Base-by-base conservation (phyloP, 2,797 vertebrate genomes). In the Eutrigla gurnardus region DNA sequence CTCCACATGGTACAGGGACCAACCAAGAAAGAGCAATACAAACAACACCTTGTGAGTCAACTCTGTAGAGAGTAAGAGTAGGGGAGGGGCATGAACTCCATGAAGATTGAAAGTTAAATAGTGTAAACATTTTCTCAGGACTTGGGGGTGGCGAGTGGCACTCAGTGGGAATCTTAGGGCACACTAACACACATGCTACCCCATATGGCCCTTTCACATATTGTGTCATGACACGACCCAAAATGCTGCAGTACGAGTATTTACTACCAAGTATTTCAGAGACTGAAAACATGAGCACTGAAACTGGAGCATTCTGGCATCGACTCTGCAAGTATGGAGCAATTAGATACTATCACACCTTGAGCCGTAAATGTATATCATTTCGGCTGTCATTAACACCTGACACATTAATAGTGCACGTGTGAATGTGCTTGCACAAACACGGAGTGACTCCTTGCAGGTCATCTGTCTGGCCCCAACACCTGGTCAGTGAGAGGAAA, bases 51-150 rank as follows among this genome's bases (percentile, higher is more conserved):
- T 70, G 33, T 83, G 92, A 86, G 82, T 91, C 88, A 86, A 83
- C 80, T 90, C 90, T 81, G 86, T 46, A 37, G 71, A 49, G 63
- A 52, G 36, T 12, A 40, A n/a, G 9, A 52, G 49, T 74, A 63
- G 58, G 50, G 37, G 46, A 77, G 65, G 45, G 45, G 17, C 61
- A 55, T 54, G 35, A 81, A 75, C 59, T 65, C 77, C 65, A 75
- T 68, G 75, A 47, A 78, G 65, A 63, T 3, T 55, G 14, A 75
- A 43, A 80, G 61, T 74, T 40, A 70, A 64, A 77, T 25, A 57
- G 32, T 42, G 6, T 17, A 64, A 93, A 92, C 84, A 83, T 87
- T 92, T 82, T 93, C 73, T 73, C 85, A 93, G 93, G 85, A 90
- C 85, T 82, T 92, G 82, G 88, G 88, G 81, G 35, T 25, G 10